A percentile compares a stretch with the other conserved stretches of the same genome.
Conservation (phyloP, 2,888 invertebrate genomes). For the Cistogaster globosa region DNA sequence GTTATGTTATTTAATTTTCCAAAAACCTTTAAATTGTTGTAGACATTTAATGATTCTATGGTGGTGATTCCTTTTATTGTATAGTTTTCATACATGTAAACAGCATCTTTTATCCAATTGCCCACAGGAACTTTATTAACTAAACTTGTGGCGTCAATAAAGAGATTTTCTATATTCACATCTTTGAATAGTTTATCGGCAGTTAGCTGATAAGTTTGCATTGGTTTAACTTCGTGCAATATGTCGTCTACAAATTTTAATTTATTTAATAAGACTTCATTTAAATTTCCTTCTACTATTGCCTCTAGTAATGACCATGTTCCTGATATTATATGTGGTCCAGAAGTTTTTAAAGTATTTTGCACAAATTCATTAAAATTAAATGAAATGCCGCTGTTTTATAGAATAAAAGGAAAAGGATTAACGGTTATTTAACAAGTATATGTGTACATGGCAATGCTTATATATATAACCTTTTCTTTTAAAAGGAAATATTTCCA, state of each 20-base stretch:
- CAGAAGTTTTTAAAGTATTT: slow-evolving; percentile 82
- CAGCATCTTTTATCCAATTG: slow-evolving; percentile 83
- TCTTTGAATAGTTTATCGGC: slow-evolving; percentile 82
- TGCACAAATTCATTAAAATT: slow-evolving; percentile 82
- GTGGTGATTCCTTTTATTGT: slow-evolving; percentile 83
- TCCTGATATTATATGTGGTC: slow-evolving; percentile 82
- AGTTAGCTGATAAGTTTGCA: slow-evolving; percentile 81
- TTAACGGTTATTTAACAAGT: neutral
- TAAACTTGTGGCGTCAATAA: slow-evolving; percentile 75
- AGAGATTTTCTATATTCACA: slow-evolving; percentile 81
- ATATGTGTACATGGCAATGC: too few species aligned
- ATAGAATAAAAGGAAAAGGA: neutral
- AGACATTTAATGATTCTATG: slow-evolving; percentile 77
- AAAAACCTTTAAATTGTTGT: slow-evolving; percentile 77
- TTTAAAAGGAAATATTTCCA: too few species aligned
- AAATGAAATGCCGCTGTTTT: slow-evolving; percentile 76
- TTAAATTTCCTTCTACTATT: slow-evolving; percentile 77
- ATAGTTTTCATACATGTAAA: slow-evolving; percentile 81
- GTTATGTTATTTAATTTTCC: slow-evolving; percentile 81
- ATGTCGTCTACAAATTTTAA: slow-evolving; percentile 84
- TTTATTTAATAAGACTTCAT: slow-evolving; percentile 83
- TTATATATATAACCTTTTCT: too few species aligned
- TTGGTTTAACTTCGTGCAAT: slow-evolving; percentile 81
- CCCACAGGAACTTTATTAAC: slow-evolving; percentile 83
- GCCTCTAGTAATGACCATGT: slow-evolving; percentile 78